Evolutionary conservation across 2,113 vertebrate genomes (phyloP), one percentile per base, ranked within the genome.

Genomic region (Arothron firmamentum): DNA sequence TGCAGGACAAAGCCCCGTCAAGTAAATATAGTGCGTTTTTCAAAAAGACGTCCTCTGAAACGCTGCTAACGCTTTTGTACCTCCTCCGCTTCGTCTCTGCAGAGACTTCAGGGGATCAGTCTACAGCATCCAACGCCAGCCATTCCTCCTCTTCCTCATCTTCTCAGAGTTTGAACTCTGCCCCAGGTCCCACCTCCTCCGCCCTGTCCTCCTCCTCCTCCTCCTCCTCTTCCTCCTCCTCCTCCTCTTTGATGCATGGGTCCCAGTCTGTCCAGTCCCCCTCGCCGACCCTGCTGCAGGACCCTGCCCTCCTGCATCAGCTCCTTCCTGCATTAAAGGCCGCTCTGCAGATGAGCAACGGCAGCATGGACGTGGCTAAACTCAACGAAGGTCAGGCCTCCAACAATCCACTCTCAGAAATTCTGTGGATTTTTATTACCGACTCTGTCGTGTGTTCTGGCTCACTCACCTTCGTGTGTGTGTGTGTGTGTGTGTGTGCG

Each of bases 241-340:
- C 91, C 2, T 90, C 94, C 80, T 92, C 94, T 55, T 78, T 92
- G 43, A 89, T 92, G 21, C 94, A 93, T 56, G 92, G 89, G 75
- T 93, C 94, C 75, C 92, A 91, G 67, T 90, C 93, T 72, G 91
- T 91, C 70, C 95, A 95, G 68, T 93, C 94, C 63, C 93, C 94
- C 56, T 92, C 95, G 74, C 92, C 94, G 56, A 83, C 94, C 0
- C 90, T 98, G 84, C 94, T 98, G 75, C 97, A 98, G 90, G 97
- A 99, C 86, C 96, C 95, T n/a, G 96, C 95, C 56, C 93, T 99
- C 61, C 92, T 99, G 77, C 92, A 96, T 78, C 96, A 99, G 89
- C 92, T 99, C 59, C 93, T 99, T 67, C 97, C 96, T 52, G 96
- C 96, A 51, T 91, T 99, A 77, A 95, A 99, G 91, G 95, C 96